phyloP scores from a whole-genome alignment of 2,888 invertebrate species.

The Drosophila anomalipes region DNA sequence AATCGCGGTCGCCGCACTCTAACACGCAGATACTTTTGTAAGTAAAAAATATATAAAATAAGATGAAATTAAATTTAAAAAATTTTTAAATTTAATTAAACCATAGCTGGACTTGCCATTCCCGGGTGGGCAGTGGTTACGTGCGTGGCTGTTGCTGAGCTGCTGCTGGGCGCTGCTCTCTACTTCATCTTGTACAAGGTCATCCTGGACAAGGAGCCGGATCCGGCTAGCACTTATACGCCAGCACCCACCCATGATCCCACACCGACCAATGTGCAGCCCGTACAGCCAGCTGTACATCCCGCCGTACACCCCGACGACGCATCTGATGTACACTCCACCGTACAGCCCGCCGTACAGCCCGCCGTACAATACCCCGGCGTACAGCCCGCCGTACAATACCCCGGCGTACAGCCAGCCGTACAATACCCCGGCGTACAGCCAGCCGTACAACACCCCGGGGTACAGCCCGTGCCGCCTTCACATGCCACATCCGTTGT shows the following conservation, averaged over 20 bases:
- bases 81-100: neutral
- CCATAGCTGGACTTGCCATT: constrained; percentile 88
- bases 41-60: constrained; percentile 85
- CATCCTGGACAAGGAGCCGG: constrained; percentile 86
- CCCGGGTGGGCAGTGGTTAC: constrained; percentile 92
- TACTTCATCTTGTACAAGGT: constrained; percentile 90
- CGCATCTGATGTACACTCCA: neutral
- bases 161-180: constrained; percentile 89
- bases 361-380: constrained; percentile 6
- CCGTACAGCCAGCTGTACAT: constrained; percentile 26
- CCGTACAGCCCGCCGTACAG: constrained; percentile 22
- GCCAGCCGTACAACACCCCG: constrained; percentile 25
- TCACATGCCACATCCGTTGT: constrained; percentile 65
- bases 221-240: constrained; percentile 82
- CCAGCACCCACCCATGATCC: constrained; percentile 83
- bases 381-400: constrained; percentile 22
- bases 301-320: constrained; percentile 27
- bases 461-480: constrained; percentile 40
- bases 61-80: constrained; percentile 86
- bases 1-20: constrained; percentile 92
- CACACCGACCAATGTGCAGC: constrained; percentile 29
- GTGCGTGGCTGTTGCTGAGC: constrained; percentile 89
- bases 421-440: constrained; percentile 8
- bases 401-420: constrained; percentile 20
- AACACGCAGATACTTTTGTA: constrained; percentile 92